These are phyloP conservation scores for Eumacrocentrus americanus DNA, from an alignment of 2,888 invertebrate genomes.

Conservation along the genomic window DNA sequence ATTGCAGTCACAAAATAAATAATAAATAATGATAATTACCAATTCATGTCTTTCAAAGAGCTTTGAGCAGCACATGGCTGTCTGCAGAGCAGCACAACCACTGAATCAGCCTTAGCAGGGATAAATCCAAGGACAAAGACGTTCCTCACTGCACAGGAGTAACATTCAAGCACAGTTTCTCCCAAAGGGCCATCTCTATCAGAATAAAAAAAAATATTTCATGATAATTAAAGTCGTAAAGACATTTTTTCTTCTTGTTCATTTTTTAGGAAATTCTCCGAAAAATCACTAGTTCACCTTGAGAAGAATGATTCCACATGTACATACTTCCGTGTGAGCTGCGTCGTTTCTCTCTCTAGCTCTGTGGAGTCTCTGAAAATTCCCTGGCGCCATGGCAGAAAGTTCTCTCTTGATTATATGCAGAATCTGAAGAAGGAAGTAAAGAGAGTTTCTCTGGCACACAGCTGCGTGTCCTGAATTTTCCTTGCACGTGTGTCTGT, in stretches of 20 bases:
- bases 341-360: too few relatives aligned
- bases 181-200: conserved; percentile 92
- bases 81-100: conserved; percentile 94
- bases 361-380: too few relatives aligned
- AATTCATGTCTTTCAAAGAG: conserved; percentile 98
- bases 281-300: not conserved
- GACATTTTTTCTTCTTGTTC: not conserved
- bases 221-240: too few relatives aligned
- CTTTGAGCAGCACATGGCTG: conserved; percentile 98
- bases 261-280: not conserved
- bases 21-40: conserved; percentile 62
- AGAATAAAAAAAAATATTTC: not conserved
- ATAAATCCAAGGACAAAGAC: conserved; percentile 99
- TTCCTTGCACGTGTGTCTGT: too few relatives aligned
- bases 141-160: conserved; percentile 97
- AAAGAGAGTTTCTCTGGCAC: too few relatives aligned
- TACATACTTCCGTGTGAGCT: too few relatives aligned
- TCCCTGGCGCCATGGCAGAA: too few relatives aligned
- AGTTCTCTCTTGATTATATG: too few relatives aligned
- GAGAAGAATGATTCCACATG: too few relatives aligned
- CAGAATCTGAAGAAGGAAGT: too few relatives aligned
- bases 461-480: too few relatives aligned
- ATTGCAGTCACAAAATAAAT: not conserved
- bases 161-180: conserved; percentile 97
- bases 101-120: conserved; percentile 98